phyloP scores from a whole-genome alignment of 2,113 vertebrate genomes.

The Opisthocomus hoazin region DNA sequence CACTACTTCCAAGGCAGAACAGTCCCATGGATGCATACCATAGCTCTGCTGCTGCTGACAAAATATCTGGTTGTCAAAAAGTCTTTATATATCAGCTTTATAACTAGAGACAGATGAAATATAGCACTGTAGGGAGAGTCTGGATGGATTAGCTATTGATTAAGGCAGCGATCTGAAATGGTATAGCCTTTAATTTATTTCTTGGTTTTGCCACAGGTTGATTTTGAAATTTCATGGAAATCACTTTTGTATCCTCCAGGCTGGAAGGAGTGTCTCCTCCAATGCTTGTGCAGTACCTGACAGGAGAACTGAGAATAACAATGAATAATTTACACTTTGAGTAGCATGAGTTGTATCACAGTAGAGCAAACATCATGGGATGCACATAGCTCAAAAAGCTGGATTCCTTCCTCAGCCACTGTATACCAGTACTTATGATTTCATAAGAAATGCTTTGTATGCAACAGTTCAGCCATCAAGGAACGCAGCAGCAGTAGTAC shows the following conservation, averaged over 20 bases:
- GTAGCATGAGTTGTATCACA: neutral
- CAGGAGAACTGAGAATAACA: neutral
- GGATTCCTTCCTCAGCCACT: neutral
- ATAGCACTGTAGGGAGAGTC: neutral
- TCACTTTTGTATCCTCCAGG: neutral
- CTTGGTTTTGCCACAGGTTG: neutral
- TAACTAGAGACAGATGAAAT: neutral
- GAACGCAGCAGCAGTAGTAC: neutral
- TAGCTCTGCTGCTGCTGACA: neutral
- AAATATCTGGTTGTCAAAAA: neutral
- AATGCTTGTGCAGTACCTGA: neutral
- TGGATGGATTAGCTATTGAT: neutral
- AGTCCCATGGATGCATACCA: neutral
- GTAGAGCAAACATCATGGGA: neutral
- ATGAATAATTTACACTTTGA: neutral
- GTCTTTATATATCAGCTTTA: neutral
- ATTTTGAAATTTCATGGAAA: neutral
- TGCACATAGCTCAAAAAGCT: neutral
- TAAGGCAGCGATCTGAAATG: neutral
- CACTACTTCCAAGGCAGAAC: neutral
- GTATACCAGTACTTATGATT: neutral
- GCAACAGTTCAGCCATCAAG: neutral
- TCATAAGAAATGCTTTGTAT: neutral
- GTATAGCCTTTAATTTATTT: neutral
- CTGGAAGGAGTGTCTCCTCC: neutral